phyloP scores from a whole-genome alignment of 2,113 vertebrate genomes.

The Theropithecus gelada region DNA sequence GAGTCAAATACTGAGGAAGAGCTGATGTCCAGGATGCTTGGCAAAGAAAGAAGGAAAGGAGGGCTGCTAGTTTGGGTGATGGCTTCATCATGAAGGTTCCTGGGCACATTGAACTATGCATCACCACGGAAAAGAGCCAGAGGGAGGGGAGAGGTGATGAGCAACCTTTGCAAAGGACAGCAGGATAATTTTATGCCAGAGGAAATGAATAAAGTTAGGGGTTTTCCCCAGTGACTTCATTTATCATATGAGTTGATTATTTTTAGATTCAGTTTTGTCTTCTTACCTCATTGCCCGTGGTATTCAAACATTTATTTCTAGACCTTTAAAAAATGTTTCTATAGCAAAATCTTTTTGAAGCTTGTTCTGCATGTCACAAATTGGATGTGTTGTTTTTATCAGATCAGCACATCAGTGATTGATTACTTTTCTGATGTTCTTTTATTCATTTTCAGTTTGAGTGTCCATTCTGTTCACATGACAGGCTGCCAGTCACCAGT shows the following conservation, averaged over 20 bases:
- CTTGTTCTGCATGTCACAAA: not conserved
- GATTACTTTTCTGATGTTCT: not conserved
- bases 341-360: not conserved
- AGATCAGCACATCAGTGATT: not conserved
- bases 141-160: too few species aligned
- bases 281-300: not conserved
- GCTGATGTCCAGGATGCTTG: not conserved
- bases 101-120: not conserved
- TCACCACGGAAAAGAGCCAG: not conserved
- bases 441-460: not conserved
- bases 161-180: not conserved
- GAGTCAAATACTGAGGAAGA: not conserved
- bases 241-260: not conserved
- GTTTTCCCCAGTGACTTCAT: not conserved
- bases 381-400: not conserved
- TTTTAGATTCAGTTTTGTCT: not conserved
- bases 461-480: not conserved
- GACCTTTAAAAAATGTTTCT: not conserved
- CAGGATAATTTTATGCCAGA: fast-evolving
- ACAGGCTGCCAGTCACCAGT: not conserved
- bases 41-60: not conserved
- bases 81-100: not conserved
- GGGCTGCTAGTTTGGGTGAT: not conserved
- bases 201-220: not conserved
- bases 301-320: not conserved